Evolutionary conservation across 2,113 vertebrate species (phyloP), one percentile per base, ranked within the genome.

Genomic region (Himantopus leucocephalus): DNA sequence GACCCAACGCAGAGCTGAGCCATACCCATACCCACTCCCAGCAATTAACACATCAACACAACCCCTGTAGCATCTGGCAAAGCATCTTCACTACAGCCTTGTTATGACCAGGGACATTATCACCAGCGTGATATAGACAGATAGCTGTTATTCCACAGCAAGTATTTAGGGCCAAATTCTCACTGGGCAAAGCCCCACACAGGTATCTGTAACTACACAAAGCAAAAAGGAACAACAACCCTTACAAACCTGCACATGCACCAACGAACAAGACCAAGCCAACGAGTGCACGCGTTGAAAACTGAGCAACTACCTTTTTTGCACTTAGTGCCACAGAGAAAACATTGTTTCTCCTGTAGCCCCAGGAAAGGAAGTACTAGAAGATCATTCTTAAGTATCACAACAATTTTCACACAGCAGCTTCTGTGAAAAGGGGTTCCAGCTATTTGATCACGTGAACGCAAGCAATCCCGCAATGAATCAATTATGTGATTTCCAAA

Each of bases 341-440:
- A 91, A 84, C 68, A 43, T n/a, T n/a, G 41, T 88, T 90, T 26
- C 77, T 53, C 43, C 52, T 32, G 4, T 29, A 86, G 75, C 68
- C 64, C 43, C 70, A 7, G 89, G 94, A 91, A 96, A 95, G 60
- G 88, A 92, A 94, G 76, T 53, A 92, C 60, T 68, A 43, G 84
- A 91, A 86, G 92, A 94, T 84, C 52, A 78, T 64, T 92, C 90
- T 83, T 55, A 72, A 91, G 64, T 64, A 92, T 86, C 76, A 88
- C 45, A 91, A 91, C 73, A 71, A 79, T 89, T 94, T 94, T 94
- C 86, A 89, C 70, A 68, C 30, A 92, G 84, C 86, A 89, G 92
- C 92, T 94, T 81, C 89, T 94, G 77, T 85, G 73, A 58, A 82
- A 89, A 68, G 56, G 39, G 68, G 35, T 87, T 85, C 83, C 92